phyloP scores from a whole-genome alignment of 2,113 vertebrate species.

The Lonchura striata region DNA sequence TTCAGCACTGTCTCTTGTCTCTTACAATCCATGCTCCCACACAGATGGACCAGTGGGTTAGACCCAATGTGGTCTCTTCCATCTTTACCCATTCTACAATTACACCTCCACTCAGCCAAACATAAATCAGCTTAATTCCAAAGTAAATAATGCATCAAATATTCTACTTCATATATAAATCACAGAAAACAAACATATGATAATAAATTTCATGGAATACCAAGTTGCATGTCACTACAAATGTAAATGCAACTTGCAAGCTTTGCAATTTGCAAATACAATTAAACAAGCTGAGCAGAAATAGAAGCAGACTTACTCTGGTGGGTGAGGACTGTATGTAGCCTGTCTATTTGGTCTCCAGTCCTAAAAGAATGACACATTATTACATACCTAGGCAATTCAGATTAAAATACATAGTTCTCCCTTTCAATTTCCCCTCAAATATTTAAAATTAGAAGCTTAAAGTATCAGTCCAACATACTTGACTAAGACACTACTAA shows the following conservation, averaged over 20 bases:
- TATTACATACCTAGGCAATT: neutral
- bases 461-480: neutral
- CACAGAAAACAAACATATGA: neutral
- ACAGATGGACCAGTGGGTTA: neutral
- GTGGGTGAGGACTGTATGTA: slow-evolving; percentile 37
- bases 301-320: slow-evolving; percentile 69
- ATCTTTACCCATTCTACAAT: neutral
- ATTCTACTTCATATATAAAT: neutral
- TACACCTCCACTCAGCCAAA: neutral
- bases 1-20: too few relatives aligned
- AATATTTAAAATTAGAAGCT: neutral
- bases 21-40: too few relatives aligned
- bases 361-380: slow-evolving; percentile 23
- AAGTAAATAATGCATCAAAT: neutral
- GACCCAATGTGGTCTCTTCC: neutral
- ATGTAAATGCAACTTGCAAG: neutral
- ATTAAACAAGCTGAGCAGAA: neutral
- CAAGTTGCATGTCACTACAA: neutral
- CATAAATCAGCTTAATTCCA: neutral
- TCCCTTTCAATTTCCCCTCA: neutral
- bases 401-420: neutral
- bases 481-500: neutral
- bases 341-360: slow-evolving; percentile 46
- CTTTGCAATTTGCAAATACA: neutral
- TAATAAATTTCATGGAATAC: neutral